Evolutionary conservation across 2,113 vertebrate genomes (phyloP), one percentile per base, ranked within the genome.

Genomic region (Ovibos moschatus): DNA sequence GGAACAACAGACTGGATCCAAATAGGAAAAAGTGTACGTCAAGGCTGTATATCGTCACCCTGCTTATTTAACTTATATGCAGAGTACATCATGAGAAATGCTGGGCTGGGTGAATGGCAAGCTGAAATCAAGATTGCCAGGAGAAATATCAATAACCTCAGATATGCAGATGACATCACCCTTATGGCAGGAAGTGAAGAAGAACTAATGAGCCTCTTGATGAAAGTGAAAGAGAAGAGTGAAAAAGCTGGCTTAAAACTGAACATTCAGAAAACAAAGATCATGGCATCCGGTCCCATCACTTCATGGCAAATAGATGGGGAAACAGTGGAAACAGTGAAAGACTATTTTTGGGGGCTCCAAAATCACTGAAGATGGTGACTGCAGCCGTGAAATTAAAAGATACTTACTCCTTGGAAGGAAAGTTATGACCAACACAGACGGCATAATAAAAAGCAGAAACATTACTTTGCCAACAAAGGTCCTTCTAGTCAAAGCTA

Each of bases 21-120:
- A 67, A 21, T 36, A 67, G 33, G 64, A 10, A 67, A 67, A 67
- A 1, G 33, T 5, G 16, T 67, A 5, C 0, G 0, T n/a, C 33
- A 67, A 67, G 64, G 8, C 64, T 36, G 33, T n/a, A 67, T 67
- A 67, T 67, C 19, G 64, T 19, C 33, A 67, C 64, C 16, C 33
- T n/a, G 2, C 64, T 67, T 67, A n/a, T 67, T 67, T 67, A n/a
- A 19, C 33, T 36, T 67, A 4, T 19, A 4, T 10, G 33, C 64
- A 19, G 64, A 67, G 64, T n/a, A 19, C 16, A 67, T 67, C 33
- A 67, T 67, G 8, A 67, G 33, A 67, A 67, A 67, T 0, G 0
- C 33, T n/a, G 8, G 16, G 0, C 33, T 67, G 33, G 64, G n/a
- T 0, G 64, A 67, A 67, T 2, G 2, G 1, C 64, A 67, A 67